phyloP scores from a whole-genome alignment of 2,797 vertebrate species.

The Hydrolagus colliei region DNA sequence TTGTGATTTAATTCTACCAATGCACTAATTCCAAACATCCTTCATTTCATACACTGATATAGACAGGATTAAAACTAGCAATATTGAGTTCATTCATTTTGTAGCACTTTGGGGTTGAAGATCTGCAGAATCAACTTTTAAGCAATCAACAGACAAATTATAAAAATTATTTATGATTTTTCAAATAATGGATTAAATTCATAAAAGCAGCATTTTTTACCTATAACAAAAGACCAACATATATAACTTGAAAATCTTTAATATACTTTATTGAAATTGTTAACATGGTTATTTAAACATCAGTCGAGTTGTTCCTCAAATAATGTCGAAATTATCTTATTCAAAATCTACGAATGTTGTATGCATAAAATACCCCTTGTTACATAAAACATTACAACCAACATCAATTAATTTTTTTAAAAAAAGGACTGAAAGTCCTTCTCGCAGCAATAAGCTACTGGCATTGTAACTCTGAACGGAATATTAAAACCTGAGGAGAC shows the following conservation, averaged over 20 bases:
- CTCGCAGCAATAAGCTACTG: too few relatives aligned
- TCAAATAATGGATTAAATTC: not conserved
- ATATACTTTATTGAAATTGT: not conserved
- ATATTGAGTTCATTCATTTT: too few relatives aligned
- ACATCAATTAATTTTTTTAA: not conserved
- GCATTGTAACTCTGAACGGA: not conserved
- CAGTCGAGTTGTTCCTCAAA: not conserved
- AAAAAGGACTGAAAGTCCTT: not conserved
- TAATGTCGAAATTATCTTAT: not conserved
- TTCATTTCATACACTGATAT: conserved; percentile 19
- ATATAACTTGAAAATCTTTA: not conserved
- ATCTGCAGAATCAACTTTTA: not conserved
- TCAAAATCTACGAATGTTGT: not conserved
- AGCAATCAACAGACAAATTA: not conserved
- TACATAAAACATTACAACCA: not conserved
- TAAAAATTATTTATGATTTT: not conserved
- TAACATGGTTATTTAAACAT: not conserved
- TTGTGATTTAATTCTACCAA: conserved; percentile 23
- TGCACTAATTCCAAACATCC: conserved; percentile 22
- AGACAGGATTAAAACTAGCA: not conserved
- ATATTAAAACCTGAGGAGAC: not conserved
- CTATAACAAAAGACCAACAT: not conserved
- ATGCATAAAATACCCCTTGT: not conserved
- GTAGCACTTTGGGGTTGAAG: too few relatives aligned
- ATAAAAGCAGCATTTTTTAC: not conserved